Evolutionary conservation across 2,797 vertebrate genomes (phyloP).

Genomic region (Thaleichthys pacificus): DNA sequence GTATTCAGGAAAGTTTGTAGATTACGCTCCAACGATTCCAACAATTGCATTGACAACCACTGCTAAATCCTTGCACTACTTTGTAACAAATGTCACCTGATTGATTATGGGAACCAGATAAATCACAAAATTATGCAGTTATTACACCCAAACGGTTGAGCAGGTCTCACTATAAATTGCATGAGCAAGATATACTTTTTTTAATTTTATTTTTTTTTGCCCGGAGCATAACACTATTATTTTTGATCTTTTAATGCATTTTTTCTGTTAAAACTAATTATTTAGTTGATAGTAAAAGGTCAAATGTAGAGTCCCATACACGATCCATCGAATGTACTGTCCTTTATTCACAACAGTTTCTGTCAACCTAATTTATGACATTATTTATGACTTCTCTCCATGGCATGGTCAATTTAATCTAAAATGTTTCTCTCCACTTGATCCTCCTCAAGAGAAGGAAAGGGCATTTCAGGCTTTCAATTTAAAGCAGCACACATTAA

Average conservation of each 20-base stretch:
- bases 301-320: constrained; percentile 31
- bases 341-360: constrained; percentile 18
- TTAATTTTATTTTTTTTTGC: too few relatives aligned
- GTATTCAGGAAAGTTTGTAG: too few relatives aligned
- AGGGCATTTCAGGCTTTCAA: constrained; percentile 65
- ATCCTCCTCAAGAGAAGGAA: constrained; percentile 44
- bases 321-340: constrained; percentile 17
- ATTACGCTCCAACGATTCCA: too few relatives aligned
- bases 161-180: too few relatives aligned
- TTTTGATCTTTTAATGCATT: constrained; percentile 54
- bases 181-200: too few relatives aligned
- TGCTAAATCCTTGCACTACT: too few relatives aligned
- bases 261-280: constrained; percentile 57
- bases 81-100: too few relatives aligned
- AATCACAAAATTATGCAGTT: too few relatives aligned
- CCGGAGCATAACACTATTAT: too few relatives aligned
- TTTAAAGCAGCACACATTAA: constrained; percentile 74
- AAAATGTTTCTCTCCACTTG: constrained; percentile 27
- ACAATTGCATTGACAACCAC: too few relatives aligned
- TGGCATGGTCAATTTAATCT: constrained; percentile 5
- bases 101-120: too few relatives aligned
- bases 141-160: too few relatives aligned
- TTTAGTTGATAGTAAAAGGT: constrained; percentile 18
- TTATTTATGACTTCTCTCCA: constrained; percentile 6
- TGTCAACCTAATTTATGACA: constrained; percentile 32